Evolutionary conservation across 2,888 invertebrate species (phyloP), one percentile per base, ranked within the genome.

Genomic region (Andrena camellia): DNA sequence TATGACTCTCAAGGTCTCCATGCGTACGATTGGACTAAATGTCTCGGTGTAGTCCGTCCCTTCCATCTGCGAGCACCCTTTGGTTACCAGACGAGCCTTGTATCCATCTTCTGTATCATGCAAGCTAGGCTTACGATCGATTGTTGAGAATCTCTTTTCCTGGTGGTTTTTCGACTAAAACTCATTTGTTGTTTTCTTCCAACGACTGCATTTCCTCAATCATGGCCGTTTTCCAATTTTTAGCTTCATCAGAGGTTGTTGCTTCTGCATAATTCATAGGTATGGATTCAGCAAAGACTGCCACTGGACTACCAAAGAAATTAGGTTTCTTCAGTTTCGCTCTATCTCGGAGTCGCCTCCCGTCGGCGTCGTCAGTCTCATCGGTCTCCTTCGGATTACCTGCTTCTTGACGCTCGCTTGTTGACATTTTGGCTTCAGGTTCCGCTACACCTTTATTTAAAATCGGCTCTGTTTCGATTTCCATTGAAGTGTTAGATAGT

Each of bases 11-110:
- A 50, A 7, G 5, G 50, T 50, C n/a, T 50, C 50, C 50, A 50
- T 50, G 6, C 50, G 50, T n/a, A 50, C 50, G 1, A 50, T n/a
- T 50, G 50, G 50, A n/a, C 50, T 50, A n/a, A 50, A 50, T n/a
- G 50, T 50, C n/a, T 50, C 50, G 5, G 50, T 50, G 6, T 50
- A 71, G n/a, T 71, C 70, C 2, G 57, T 29, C 5, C 48, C 70
- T 20, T 31, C 60, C 31, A 0, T 29, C 35, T 48, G 60, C 8
- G n/a, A 60, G 17, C 20, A 71, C 17, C 50, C 50, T 17, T 50
- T 50, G 50, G n/a, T 50, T n/a, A 50, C 50, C n/a, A 50, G 50
- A 0, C n/a, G 50, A 5, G 50, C 50, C n/a, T 50, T 50, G n/a
- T 50, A 50, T 13, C 50, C 17, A 50, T 50, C 50, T 50, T 13